Evolutionary conservation across 2,888 invertebrate species (phyloP).

Genomic region (Ophion ellenae): DNA sequence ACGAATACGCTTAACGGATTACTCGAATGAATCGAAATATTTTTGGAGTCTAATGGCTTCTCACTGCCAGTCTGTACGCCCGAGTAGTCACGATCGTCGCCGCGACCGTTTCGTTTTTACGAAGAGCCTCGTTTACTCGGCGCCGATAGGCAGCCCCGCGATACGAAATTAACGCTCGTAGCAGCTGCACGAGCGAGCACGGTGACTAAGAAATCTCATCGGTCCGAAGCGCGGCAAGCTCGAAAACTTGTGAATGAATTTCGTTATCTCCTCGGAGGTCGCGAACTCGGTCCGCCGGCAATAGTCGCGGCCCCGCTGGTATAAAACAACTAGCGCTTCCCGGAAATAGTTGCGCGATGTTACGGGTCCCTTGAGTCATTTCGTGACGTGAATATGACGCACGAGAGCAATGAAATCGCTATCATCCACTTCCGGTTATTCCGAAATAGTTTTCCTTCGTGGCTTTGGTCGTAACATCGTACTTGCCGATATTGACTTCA

Average conservation of each 20-base stretch:
- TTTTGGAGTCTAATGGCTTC: background rate
- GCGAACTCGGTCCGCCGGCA: slow-evolving; percentile 69
- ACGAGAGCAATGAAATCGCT: slow-evolving; percentile 22
- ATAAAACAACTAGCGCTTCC: slow-evolving; percentile 18
- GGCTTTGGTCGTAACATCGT: too few species aligned
- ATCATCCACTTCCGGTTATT: slow-evolving; percentile 11
- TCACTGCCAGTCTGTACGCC: too few species aligned
- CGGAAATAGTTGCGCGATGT: slow-evolving; percentile 43
- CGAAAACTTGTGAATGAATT: slow-evolving; percentile 77
- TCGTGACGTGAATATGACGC: background rate
- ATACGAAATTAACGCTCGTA: slow-evolving; percentile 5
- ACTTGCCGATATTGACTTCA: too few species aligned
- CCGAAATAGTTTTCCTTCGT: too few species aligned
- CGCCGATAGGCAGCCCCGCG: background rate
- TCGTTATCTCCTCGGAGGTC: slow-evolving; percentile 76
- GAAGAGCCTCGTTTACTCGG: background rate
- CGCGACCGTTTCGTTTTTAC: background rate
- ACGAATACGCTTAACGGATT: background rate
- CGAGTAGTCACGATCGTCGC: background rate
- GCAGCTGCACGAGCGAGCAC: background rate
- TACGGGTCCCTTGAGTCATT: slow-evolving; percentile 16
- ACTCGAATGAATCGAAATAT: background rate
- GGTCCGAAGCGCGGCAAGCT: slow-evolving; percentile 8
- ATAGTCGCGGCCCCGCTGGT: slow-evolving; percentile 4
- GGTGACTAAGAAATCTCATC: slow-evolving; percentile 14